phyloP scores from a whole-genome alignment of 1,140 invertebrate genomes.

The Papilio polytes region DNA sequence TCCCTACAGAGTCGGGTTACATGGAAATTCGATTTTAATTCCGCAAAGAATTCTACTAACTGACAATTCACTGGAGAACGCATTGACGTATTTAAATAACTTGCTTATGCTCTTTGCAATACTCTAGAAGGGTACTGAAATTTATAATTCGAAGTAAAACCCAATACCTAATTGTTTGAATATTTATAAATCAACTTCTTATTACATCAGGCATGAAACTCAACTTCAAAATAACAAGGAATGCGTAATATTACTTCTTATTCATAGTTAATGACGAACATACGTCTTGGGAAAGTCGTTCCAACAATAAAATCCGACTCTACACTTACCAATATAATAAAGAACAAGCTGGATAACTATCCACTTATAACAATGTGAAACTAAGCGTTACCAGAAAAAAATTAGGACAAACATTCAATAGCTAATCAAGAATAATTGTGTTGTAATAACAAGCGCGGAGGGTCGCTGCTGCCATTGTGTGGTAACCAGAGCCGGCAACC shows the following conservation, averaged over 20 bases:
- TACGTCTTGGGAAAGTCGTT: neutral
- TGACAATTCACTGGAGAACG: constrained; percentile 1
- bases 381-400: constrained; percentile 41
- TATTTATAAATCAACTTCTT: neutral
- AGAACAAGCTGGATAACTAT: neutral
- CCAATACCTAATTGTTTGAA: neutral
- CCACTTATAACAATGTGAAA: constrained; percentile 22
- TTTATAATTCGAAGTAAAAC: neutral
- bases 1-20: constrained; percentile 14
- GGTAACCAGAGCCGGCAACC: constrained; percentile 62
- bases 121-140: neutral
- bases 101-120: neutral
- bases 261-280: neutral
- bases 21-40: constrained; percentile 31
- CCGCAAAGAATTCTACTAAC: constrained; percentile 6
- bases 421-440: constrained; percentile 74
- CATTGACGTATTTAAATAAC: neutral
- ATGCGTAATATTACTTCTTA: neutral
- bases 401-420: constrained; percentile 61
- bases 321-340: neutral
- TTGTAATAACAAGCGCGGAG: constrained; percentile 60
- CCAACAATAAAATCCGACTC: neutral
- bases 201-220: neutral
- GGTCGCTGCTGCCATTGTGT: constrained; percentile 59
- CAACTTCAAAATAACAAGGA: neutral